These are phyloP conservation scores for Setipinna tenuifilis DNA, from an alignment of 2,797 vertebrate genomes.

Conservation along the genomic window DNA sequence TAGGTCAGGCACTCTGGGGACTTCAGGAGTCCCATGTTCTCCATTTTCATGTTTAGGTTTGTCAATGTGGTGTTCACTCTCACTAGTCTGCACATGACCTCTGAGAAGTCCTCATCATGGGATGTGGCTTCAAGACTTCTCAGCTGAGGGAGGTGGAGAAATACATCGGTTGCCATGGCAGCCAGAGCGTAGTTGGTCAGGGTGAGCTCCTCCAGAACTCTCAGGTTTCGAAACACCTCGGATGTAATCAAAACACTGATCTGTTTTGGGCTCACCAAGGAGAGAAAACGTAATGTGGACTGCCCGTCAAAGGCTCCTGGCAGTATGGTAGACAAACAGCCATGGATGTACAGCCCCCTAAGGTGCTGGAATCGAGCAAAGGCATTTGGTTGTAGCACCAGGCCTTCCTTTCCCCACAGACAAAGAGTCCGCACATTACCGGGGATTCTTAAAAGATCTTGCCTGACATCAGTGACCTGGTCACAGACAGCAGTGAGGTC, in stretches of 20 bases:
- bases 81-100: not conserved
- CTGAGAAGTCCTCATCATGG: not conserved
- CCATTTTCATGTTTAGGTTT: not conserved
- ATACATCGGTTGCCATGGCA: not conserved
- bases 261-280: not conserved
- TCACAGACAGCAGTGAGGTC: not conserved
- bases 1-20: not conserved
- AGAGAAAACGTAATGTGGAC: not conserved
- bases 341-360: not conserved
- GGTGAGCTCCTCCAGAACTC: not conserved
- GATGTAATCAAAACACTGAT: not conserved
- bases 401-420: not conserved
- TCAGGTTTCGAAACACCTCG: not conserved
- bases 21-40: not conserved
- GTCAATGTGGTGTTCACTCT: not conserved
- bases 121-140: not conserved
- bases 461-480: not conserved
- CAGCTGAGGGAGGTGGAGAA: not conserved
- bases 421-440: not conserved
- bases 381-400: not conserved
- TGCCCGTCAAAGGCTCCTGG: not conserved
- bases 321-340: not conserved
- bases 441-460: not conserved
- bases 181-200: not conserved
- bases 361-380: not conserved